These are phyloP conservation scores for Oxyura jamaicensis DNA, from an alignment of 2,113 vertebrate genomes.

Conservation along the genomic window DNA sequence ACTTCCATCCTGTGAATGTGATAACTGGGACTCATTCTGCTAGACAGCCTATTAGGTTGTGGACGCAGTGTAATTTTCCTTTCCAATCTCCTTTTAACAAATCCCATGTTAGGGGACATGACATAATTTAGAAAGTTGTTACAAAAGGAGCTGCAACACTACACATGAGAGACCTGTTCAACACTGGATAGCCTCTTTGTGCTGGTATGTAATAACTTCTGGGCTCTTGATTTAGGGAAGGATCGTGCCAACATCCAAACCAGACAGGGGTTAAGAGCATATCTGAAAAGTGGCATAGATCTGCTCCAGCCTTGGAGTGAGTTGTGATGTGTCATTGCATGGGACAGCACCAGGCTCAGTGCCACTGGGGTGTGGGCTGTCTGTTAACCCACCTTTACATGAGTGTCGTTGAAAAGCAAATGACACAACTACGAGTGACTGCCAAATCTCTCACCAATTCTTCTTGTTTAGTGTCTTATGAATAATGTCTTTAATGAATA, in stretches of 20 bases:
- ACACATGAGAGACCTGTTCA: neutral
- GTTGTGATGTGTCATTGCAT: neutral
- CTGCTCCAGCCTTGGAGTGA: neutral
- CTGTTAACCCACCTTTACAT: neutral
- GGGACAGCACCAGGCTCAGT: neutral
- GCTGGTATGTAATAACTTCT: neutral
- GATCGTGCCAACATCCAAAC: neutral
- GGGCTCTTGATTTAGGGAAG: neutral
- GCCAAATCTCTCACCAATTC: neutral
- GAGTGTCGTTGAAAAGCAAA: neutral
- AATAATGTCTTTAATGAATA: neutral
- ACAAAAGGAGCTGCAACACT: neutral
- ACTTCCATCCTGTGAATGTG: neutral
- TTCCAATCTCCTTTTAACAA: neutral
- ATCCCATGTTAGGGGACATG: neutral
- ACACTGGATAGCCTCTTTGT: neutral
- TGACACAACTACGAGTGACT: neutral
- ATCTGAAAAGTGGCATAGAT: neutral
- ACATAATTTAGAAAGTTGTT: neutral
- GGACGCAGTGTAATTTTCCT: neutral
- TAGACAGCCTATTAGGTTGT: neutral
- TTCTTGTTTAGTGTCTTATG: neutral
- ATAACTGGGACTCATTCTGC: neutral
- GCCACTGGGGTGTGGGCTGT: rapidly evolving
- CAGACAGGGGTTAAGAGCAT: neutral